These are phyloP conservation scores for Tuta absoluta DNA, from an alignment of 2,888 invertebrate genomes.

Conservation along the genomic window DNA sequence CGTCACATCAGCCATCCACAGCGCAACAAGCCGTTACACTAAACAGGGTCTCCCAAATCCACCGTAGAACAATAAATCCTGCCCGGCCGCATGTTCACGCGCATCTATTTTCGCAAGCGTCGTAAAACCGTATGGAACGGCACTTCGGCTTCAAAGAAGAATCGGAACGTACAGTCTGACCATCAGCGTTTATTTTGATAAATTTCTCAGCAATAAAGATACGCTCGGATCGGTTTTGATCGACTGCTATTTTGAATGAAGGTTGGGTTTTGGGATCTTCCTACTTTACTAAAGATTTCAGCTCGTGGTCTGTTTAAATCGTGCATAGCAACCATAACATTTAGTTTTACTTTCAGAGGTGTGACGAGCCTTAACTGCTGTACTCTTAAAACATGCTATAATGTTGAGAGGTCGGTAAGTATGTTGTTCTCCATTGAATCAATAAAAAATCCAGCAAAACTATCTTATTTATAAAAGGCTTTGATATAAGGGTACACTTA, in stretches of 20 bases:
- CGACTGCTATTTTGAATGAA: neutral
- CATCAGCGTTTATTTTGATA: slow-evolving; percentile 24
- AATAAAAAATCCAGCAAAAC: too few relatives aligned
- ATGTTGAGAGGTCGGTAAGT: too few relatives aligned
- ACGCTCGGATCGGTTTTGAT: neutral
- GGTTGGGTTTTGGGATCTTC: neutral
- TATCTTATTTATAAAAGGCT: neutral
- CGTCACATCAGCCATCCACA: too few relatives aligned
- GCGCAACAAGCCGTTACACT: neutral
- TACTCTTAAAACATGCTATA: too few relatives aligned
- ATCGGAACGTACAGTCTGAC: slow-evolving; percentile 6
- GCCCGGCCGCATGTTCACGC: slow-evolving; percentile 12
- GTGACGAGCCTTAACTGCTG: too few relatives aligned
- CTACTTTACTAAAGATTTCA: neutral
- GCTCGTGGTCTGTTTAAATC: too few relatives aligned
- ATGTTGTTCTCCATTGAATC: too few relatives aligned
- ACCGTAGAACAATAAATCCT: slow-evolving; percentile 16
- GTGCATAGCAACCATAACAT: too few relatives aligned
- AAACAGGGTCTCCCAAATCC: slow-evolving; percentile 3
- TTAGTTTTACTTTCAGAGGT: too few relatives aligned
- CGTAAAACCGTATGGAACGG: slow-evolving; percentile 31
- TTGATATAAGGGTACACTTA: neutral
- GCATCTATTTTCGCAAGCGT: slow-evolving; percentile 28
- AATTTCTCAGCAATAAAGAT: slow-evolving; percentile 23
- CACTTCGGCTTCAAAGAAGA: slow-evolving; percentile 29